These are phyloP conservation scores for Phenacoccus solenopsis DNA, from an alignment of 1,140 invertebrate species.

Conservation along the genomic window DNA sequence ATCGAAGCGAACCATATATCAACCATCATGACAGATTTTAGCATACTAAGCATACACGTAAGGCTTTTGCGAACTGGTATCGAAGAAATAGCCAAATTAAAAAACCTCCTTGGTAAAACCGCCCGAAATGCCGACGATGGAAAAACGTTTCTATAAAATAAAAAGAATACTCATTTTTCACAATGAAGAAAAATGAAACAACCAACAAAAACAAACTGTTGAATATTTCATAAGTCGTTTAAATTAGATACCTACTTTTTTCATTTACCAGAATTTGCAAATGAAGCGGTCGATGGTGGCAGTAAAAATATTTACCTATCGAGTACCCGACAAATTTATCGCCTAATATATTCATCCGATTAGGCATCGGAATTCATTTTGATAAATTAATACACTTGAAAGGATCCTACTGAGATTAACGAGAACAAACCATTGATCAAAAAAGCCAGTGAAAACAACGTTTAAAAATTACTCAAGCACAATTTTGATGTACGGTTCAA, in stretches of 20 bases:
- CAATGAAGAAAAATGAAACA: not conserved
- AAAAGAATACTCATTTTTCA: not conserved
- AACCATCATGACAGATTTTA: not conserved
- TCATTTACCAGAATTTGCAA: not conserved
- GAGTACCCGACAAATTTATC: not conserved
- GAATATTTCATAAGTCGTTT: not conserved
- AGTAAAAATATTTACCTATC: not conserved
- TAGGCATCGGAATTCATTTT: not conserved
- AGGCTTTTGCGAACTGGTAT: too few relatives aligned
- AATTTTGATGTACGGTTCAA: too few relatives aligned
- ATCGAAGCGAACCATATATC: not conserved
- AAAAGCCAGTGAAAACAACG: too few relatives aligned
- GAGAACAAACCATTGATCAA: too few relatives aligned
- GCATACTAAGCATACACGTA: too few relatives aligned
- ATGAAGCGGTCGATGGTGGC: not conserved
- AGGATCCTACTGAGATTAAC: too few relatives aligned
- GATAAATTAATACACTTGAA: too few relatives aligned
- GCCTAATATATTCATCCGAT: not conserved
- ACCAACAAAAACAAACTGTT: not conserved
- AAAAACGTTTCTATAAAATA: not conserved
- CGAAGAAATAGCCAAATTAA: too few relatives aligned
- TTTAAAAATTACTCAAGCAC: too few relatives aligned
- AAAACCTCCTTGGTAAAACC: not conserved
- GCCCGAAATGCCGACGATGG: not conserved
- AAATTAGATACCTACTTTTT: conserved; percentile 4